Base-by-base conservation (phyloP, 2,888 invertebrate genomes). In the Yponomeuta cagnagella region DNA sequence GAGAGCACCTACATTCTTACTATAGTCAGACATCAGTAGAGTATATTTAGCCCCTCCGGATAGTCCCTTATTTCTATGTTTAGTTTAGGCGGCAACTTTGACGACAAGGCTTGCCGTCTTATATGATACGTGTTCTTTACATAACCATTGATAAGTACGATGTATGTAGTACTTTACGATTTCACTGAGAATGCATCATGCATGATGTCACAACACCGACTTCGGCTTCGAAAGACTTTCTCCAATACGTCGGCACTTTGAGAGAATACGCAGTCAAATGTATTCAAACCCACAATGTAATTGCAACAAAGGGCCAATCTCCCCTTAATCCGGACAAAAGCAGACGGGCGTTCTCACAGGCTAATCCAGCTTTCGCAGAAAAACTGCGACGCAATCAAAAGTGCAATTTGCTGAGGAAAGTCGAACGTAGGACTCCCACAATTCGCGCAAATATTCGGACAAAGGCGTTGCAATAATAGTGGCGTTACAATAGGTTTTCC, bases 391-490 rank as follows among this genome's bases (percentile, higher is more conserved):
- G 72, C 72, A 72, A 70, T 71, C 80, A 75, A 84, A 86, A 83
- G 84, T 82, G 84, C 87, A 87, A 87, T 85, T 81, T 81, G 80
- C 82, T 82, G 83, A 84, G 82, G 82, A 81, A 83, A 80, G 81
- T 74, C 77, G 74, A 69, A 70, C 58, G 31, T 33, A 75, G 73
- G 79, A 75, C 85, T 85, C 84, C 83, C 79, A 81, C 86, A 85
- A 86, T 85, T 82, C 83, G 80, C 77, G 81, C 79, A 78, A 79
- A 90, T 88, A 82, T 77, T 73, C 73, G 71, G 74, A 78, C 86
- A 88, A 88, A 84, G 77, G 82, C 73, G 78, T 79, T 87, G 88
- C 89, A 86, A 87, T 86, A 88, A 91, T 89, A 82, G 82, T 83
- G 77, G 78, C 78, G 78, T 79, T 78, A 80, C 88, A 90, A 85